These are phyloP conservation scores for Iphiclides podalirius DNA, from an alignment of 2,888 invertebrate species.

Conservation along the genomic window DNA sequence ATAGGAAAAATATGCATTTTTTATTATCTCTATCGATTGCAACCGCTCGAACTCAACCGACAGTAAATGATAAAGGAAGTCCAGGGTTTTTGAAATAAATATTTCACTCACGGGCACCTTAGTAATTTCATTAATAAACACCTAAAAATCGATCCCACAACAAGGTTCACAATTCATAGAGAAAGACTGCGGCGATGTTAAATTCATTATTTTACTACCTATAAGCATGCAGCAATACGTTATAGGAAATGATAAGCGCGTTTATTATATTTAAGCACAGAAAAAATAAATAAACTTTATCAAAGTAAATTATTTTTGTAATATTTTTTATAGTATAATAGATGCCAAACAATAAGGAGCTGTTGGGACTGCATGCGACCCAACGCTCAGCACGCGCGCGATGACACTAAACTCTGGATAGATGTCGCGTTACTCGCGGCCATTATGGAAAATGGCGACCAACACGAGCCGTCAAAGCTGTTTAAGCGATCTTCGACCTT, in stretches of 20 bases:
- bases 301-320: conserved; percentile 48
- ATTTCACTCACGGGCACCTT: conserved; percentile 70
- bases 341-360: conserved; percentile 61
- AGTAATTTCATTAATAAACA: conserved; percentile 78
- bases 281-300: conserved; percentile 38
- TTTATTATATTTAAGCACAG: conserved; percentile 36
- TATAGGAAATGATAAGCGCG: conserved; percentile 27
- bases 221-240: conserved; percentile 38
- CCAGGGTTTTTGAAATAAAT: conserved; percentile 51
- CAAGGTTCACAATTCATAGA: conserved; percentile 71
- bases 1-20: conserved; percentile 76
- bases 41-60: conserved; percentile 37
- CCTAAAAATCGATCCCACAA: conserved; percentile 77
- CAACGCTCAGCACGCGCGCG: conserved; percentile 55
- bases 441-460: conserved; percentile 73
- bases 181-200: conserved; percentile 67
- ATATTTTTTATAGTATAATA: conserved; percentile 65
- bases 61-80: conserved; percentile 42
- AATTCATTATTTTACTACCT: conserved; percentile 70
- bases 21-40: conserved; percentile 74
- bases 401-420: conserved; percentile 71
- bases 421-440: conserved; percentile 69
- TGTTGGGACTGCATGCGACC: conserved; percentile 44
- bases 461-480: conserved; percentile 55
- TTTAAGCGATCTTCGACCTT: conserved; percentile 39